Conservation (phyloP, 2,113 vertebrate genomes). For the Peromyscus leucopus region DNA sequence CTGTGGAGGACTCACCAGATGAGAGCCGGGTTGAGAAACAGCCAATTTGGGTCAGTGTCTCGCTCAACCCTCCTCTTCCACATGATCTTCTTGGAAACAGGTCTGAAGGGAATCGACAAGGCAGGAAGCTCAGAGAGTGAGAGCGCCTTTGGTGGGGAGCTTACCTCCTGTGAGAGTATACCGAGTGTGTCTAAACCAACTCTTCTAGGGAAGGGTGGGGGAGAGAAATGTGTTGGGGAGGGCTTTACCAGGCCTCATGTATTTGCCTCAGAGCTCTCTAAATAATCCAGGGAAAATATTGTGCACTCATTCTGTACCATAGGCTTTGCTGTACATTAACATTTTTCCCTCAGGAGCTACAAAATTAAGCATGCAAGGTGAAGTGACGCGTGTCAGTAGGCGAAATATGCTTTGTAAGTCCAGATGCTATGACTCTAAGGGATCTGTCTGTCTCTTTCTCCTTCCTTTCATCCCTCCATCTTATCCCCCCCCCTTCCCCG, state of each 20-base stretch:
- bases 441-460: not conserved
- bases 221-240: not conserved
- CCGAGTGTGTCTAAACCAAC: not conserved
- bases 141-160: not conserved
- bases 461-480: not conserved
- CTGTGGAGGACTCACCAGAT: conserved; percentile 42
- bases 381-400: not conserved
- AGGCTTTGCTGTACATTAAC: not conserved
- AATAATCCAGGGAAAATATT: not conserved
- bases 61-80: not conserved
- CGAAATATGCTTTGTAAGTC: not conserved
- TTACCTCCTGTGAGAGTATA: not conserved
- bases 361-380: conserved; percentile 13
- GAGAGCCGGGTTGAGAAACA: conserved; percentile 34
- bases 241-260: not conserved
- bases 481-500: too few relatives aligned
- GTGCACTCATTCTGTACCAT: not conserved
- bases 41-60: not conserved
- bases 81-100: not conserved
- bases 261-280: not conserved
- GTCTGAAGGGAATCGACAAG: not conserved
- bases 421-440: not conserved
- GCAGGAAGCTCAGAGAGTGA: not conserved
- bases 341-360: conserved; percentile 22
- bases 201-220: not conserved